Conservation (phyloP, 2,113 vertebrate genomes). For the Ammodytes marinus region DNA sequence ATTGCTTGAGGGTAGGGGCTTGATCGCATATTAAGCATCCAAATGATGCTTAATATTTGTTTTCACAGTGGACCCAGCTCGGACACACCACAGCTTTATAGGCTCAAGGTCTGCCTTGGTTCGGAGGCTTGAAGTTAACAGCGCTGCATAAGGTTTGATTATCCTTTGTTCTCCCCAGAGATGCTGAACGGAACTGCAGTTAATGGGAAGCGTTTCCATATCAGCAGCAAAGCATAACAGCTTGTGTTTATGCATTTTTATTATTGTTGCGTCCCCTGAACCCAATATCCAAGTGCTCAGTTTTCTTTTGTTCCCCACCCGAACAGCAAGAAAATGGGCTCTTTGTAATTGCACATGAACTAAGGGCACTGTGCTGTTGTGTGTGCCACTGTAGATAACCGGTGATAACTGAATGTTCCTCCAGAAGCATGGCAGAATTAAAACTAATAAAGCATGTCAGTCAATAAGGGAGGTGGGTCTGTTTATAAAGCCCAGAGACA, state of each 20-base stretch:
- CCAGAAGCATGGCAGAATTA: constrained; percentile 61
- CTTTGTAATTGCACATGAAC: constrained; percentile 76
- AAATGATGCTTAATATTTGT: constrained; percentile 74
- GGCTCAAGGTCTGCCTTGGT: constrained; percentile 58
- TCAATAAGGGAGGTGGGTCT: constrained; percentile 61
- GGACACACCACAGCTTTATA: constrained; percentile 63
- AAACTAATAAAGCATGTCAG: constrained; percentile 78
- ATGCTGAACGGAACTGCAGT: constrained; percentile 68
- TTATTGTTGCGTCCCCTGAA: constrained; percentile 65
- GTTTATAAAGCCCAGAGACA: constrained; percentile 51
- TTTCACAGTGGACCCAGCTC: constrained; percentile 61
- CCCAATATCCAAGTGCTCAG: constrained; percentile 62
- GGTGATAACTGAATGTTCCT: constrained; percentile 69
- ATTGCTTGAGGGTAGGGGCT: constrained; percentile 68
- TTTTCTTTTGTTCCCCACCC: constrained; percentile 73
- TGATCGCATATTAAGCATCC: constrained; percentile 58
- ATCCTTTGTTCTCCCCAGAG: constrained; percentile 74
- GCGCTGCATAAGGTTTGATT: constrained; percentile 62
- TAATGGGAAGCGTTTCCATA: constrained; percentile 77
- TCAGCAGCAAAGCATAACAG: constrained; percentile 70
- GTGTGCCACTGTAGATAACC: constrained; percentile 71
- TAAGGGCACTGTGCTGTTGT: constrained; percentile 55
- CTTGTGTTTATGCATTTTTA: constrained; percentile 75
- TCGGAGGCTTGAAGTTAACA: constrained; percentile 60
- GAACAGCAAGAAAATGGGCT: constrained; percentile 69